Percentiles rank a stretch among this genome's conserved stretches.
phyloP scores from a whole-genome alignment of 2,113 vertebrate species.

The Natator depressus region DNA sequence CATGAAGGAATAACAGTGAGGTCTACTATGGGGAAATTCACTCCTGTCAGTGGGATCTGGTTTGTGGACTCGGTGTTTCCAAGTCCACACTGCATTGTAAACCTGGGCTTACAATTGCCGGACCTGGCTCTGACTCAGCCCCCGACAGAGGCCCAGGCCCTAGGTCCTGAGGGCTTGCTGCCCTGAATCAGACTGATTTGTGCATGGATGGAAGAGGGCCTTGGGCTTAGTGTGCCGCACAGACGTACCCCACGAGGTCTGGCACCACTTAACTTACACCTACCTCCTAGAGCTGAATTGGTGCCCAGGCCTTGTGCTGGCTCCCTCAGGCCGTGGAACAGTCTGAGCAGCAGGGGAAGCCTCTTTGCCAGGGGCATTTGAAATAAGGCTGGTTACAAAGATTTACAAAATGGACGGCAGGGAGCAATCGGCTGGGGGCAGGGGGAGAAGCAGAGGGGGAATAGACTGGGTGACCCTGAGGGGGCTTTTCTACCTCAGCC shows the following conservation, averaged over 20 bases:
- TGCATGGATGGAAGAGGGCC: neutral
- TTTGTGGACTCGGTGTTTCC: neutral
- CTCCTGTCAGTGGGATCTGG: neutral
- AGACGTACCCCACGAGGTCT: neutral
- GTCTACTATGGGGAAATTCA: neutral
- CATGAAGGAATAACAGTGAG: neutral
- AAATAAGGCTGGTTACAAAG: neutral
- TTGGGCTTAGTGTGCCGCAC: neutral
- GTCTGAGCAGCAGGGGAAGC: neutral
- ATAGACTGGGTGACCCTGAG: neutral
- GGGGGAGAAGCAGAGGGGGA: neutral
- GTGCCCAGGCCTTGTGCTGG: neutral
- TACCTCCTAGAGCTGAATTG: neutral
- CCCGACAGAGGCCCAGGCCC: neutral
- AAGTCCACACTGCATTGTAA: neutral
- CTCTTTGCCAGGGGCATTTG: neutral
- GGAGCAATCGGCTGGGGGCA: neutral
- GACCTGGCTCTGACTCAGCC: neutral
- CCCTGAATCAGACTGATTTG: neutral
- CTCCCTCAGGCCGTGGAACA: neutral
- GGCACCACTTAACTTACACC: neutral
- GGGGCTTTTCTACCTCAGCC: fast-evolving
- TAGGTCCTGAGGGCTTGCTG: neutral
- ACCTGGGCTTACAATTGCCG: neutral
- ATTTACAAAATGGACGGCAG: neutral